Base-by-base conservation (phyloP, 1,140 invertebrate species). In the Latrodectus geometricus region DNA sequence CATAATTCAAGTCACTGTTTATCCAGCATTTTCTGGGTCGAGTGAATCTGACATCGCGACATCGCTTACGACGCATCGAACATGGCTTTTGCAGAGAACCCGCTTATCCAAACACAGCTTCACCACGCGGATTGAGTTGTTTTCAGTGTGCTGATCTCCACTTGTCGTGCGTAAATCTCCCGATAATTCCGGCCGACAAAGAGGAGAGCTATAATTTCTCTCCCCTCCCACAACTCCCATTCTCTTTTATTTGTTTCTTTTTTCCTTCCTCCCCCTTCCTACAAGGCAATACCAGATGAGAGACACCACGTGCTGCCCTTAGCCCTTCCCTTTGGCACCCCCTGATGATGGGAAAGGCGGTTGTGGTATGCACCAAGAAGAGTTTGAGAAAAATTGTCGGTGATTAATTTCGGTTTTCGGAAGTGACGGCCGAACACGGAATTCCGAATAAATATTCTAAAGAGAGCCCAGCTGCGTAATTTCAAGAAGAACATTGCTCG, bases 41-140 rank as follows among this genome's bases (percentile, higher is more conserved):
- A 61, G 54, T 17, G 54, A 50, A 49, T 80, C 56, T 35, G 9
- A 23, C 76, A 20, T 23, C 4, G 61, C 61, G 9, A 23, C 76
- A 50, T 23, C 4, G 61, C 23, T n/a, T 80, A 69, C 65, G 52
- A 80, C 52, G 35, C 49, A 69, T 69, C 23, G 50, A 12, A 74
- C 15, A 17, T 11, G 8, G 54, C 54, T 61, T 11, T 14, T 14
- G 23, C 23, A 73, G 23, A 23, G 23, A 69, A 54, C n/a, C 72
- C 52, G n/a, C 20, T 54, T 84, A 84, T 68, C 82, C 23, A 84
- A 84, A 84, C 82, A 84, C 66, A n/a, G 69, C n/a, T 52, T 82
- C 82, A 74, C 82, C 72, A 75, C 48, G 70, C 65, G 82, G 82
- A 84, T 84, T 84, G 82, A 84, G 82, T 75, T 84, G 82, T 84